Conservation (phyloP, 2,797 vertebrate species). For the Cetoscarus ocellatus region DNA sequence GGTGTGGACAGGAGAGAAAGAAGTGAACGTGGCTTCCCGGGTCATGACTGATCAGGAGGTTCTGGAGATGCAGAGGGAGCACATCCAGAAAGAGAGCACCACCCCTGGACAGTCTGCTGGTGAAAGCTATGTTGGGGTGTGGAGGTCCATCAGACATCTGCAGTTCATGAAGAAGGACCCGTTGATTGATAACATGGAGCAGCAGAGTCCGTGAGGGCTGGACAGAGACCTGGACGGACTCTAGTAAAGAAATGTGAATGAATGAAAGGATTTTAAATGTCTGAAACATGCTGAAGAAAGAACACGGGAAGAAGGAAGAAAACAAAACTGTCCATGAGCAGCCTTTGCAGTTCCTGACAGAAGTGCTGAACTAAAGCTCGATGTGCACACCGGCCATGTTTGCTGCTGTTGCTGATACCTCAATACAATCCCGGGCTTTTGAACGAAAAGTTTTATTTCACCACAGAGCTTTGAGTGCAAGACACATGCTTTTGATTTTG, state of each 20-base stretch:
- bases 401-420: conserved; percentile 24
- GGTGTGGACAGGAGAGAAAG: conserved; percentile 11
- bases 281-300: conserved; percentile 12
- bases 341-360: conserved; percentile 13
- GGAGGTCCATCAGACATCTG: conserved; percentile 91
- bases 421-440: background rate
- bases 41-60: conserved; percentile 67
- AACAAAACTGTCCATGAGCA: conserved; percentile 25
- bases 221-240: conserved; percentile 13
- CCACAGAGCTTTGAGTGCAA: conserved; percentile 1
- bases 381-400: conserved; percentile 9
- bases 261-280: background rate
- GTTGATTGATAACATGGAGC: conserved; percentile 93
- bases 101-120: conserved; percentile 70
- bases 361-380: conserved; percentile 26
- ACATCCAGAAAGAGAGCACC: conserved; percentile 52
- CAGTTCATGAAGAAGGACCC: conserved; percentile 93
- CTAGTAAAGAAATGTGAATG: background rate
- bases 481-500: background rate
- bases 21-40: background rate
- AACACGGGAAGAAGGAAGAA: background rate
- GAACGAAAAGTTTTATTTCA: conserved; percentile 18
- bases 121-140: conserved; percentile 91
- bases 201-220: conserved; percentile 89
- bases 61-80: conserved; percentile 70